phyloP scores from a whole-genome alignment of 2,797 vertebrate genomes.

The Dendrocincla tyrannina region DNA sequence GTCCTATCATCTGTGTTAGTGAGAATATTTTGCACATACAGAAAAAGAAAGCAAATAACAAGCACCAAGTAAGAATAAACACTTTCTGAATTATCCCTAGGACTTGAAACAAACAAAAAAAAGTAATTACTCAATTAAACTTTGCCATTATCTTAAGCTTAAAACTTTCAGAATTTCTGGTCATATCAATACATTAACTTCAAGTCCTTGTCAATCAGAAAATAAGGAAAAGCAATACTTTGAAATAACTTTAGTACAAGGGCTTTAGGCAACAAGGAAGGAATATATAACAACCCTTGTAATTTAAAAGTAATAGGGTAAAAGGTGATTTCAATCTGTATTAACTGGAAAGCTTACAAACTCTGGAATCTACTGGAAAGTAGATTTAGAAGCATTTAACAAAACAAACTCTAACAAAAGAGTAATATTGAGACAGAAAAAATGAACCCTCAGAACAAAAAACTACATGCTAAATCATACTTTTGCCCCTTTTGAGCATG shows the following conservation, averaged over 20 bases:
- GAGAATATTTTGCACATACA: background rate
- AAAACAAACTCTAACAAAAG: background rate
- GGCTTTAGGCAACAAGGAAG: background rate
- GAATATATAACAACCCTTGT: background rate
- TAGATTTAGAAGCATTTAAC: background rate
- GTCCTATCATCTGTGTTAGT: background rate
- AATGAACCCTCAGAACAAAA: background rate
- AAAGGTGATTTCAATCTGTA: background rate
- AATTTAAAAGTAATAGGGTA: background rate
- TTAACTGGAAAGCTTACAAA: background rate
- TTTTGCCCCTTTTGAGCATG: background rate
- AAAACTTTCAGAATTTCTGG: background rate
- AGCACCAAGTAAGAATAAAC: background rate
- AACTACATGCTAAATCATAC: background rate
- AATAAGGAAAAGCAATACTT: background rate
- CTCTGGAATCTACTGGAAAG: background rate
- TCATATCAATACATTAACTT: background rate
- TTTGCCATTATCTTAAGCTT: background rate
- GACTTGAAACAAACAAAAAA: background rate
- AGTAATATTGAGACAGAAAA: background rate
- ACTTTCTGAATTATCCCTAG: background rate
- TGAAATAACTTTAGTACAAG: background rate
- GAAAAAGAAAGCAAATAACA: background rate
- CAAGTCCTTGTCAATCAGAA: background rate
- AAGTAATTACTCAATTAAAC: background rate